phyloP scores from a whole-genome alignment of 2,797 vertebrate species.

The Labeo calbasu region DNA sequence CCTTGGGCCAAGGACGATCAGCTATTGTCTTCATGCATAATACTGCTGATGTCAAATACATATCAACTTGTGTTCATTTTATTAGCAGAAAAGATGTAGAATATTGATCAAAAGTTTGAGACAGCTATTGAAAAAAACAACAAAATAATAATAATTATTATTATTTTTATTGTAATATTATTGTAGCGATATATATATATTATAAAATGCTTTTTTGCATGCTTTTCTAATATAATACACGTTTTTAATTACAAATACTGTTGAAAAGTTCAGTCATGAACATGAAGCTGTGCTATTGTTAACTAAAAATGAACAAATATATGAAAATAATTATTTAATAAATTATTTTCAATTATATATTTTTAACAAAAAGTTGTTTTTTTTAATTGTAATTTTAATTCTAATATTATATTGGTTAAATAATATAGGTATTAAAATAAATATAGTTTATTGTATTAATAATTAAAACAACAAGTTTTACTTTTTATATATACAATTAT shows the following conservation, averaged over 20 bases:
- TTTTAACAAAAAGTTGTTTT: background rate
- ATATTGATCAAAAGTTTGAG: background rate
- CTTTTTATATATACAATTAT: background rate
- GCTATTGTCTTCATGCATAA: conserved; percentile 27
- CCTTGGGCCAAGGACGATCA: conserved; percentile 59
- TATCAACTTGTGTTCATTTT: background rate
- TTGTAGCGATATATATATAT: too few relatives aligned
- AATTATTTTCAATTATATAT: background rate
- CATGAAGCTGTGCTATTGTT: background rate
- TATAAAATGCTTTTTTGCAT: background rate
- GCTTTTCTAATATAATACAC: background rate
- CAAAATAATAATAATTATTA: too few relatives aligned
- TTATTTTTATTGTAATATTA: too few relatives aligned
- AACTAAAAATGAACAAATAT: background rate
- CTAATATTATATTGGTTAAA: too few relatives aligned
- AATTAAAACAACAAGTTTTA: too few relatives aligned
- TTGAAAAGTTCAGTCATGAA: background rate
- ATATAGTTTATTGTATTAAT: too few relatives aligned
- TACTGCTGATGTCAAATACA: background rate
- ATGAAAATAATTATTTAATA: background rate
- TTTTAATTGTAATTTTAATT: background rate
- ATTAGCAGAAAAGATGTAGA: background rate
- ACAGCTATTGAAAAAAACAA: background rate
- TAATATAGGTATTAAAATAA: too few relatives aligned
- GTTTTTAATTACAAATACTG: background rate